Conservation (phyloP, 2,888 invertebrate genomes). For the Chrysomela aeneicollis region DNA sequence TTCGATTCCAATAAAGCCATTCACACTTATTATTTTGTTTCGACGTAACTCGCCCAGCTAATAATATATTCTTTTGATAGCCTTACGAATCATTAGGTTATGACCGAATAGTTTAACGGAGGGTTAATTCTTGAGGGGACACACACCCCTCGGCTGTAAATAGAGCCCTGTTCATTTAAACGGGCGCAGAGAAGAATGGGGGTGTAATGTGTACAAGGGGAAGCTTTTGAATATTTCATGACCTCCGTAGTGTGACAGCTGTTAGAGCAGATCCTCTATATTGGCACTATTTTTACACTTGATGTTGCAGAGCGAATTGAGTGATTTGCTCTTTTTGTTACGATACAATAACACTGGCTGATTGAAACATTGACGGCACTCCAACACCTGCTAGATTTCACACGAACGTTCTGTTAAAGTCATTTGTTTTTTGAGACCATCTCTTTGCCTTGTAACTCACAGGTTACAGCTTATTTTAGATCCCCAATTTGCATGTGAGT, state of each 20-base stretch:
- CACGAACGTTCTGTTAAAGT: too few relatives aligned
- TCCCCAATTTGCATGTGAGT: too few relatives aligned
- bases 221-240: slow-evolving; percentile 55
- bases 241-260: slow-evolving; percentile 53
- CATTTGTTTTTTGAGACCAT: too few relatives aligned
- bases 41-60: slow-evolving; percentile 42
- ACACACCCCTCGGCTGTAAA: slow-evolving; percentile 47
- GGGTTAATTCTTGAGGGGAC: slow-evolving; percentile 41
- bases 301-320: slow-evolving; percentile 27
- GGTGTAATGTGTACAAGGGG: slow-evolving; percentile 55
- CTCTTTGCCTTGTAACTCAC: too few relatives aligned
- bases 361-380: slow-evolving; percentile 43
- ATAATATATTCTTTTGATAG: slow-evolving; percentile 55
- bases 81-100: slow-evolving; percentile 56
- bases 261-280: slow-evolving; percentile 52
- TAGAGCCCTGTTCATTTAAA: slow-evolving; percentile 52
- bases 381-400: slow-evolving; percentile 49
- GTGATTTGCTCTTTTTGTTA: slow-evolving; percentile 48
- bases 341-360: slow-evolving; percentile 43
- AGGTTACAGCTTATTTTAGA: too few relatives aligned
- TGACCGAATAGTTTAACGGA: slow-evolving; percentile 56
- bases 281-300: slow-evolving; percentile 49
- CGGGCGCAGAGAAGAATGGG: slow-evolving; percentile 53
- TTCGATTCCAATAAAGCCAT: slow-evolving; percentile 45
- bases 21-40: slow-evolving; percentile 44